A percentile compares a stretch with the other conserved stretches of the same genome.
Evolutionary conservation across 2,113 vertebrate species (phyloP).

Genomic region (human (Homo sapiens)): DNA sequence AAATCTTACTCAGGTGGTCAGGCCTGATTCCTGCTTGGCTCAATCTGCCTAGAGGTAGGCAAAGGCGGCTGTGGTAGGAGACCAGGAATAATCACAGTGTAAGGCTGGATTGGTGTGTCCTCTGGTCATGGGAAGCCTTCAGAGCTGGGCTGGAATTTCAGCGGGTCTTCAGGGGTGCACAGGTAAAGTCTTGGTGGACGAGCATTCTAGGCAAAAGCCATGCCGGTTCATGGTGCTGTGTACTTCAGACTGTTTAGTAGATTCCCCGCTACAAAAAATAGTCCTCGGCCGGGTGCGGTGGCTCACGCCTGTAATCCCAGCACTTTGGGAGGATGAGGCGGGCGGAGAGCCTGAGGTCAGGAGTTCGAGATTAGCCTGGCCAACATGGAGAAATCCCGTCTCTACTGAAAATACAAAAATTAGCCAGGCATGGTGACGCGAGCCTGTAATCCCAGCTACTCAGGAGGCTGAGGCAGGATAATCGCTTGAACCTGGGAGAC

Average conservation of each 20-base stretch:
- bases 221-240: fast-evolving
- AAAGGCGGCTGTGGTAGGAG: neutral
- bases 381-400: no score
- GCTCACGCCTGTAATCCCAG: no score
- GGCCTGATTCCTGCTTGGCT: neutral
- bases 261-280: no score
- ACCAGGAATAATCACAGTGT: neutral
- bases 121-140: neutral
- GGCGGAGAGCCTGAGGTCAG: no score
- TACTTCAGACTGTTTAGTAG: neutral
- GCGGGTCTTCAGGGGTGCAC: neutral
- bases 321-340: no score
- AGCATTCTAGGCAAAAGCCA: neutral
- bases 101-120: neutral
- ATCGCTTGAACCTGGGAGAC: no score
- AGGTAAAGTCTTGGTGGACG: fast-evolving
- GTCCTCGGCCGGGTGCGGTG: no score
- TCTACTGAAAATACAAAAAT: no score
- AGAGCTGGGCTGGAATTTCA: neutral
- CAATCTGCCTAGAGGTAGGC: neutral
- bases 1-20: neutral
- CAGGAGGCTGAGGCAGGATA: no score
- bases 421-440: no score
- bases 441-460: no score
- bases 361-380: no score